These are phyloP conservation scores for Pachycephus smyrnensis DNA, from an alignment of 2,888 invertebrate species.

Conservation along the genomic window DNA sequence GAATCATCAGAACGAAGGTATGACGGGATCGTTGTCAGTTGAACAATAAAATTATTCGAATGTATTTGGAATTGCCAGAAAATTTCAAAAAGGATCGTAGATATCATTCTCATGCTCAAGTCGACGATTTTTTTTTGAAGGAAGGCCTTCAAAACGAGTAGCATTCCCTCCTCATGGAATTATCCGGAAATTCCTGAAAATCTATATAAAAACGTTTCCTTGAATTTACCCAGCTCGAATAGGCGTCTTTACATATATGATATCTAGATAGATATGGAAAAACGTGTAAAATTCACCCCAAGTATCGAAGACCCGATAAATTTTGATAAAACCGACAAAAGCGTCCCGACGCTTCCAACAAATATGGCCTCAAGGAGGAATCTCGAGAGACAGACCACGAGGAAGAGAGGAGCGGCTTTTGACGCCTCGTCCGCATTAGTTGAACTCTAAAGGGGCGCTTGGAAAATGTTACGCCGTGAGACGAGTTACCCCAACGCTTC, in stretches of 20 bases:
- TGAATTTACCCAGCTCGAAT: background rate
- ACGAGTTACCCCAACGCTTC: constrained; percentile 13
- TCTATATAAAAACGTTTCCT: background rate
- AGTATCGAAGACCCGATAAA: background rate
- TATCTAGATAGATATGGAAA: background rate
- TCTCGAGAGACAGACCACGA: background rate
- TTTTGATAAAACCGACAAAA: background rate
- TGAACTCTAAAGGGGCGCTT: constrained; percentile 4
- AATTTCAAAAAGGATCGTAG: constrained; percentile 32
- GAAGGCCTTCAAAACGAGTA: constrained; percentile 29
- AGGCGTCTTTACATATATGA: background rate
- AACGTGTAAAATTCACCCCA: background rate
- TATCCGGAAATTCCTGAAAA: background rate
- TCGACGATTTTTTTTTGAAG: constrained; percentile 1
- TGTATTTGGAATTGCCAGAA: constrained; percentile 40
- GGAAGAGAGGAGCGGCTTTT: constrained; percentile 11
- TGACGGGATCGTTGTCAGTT: constrained; percentile 38
- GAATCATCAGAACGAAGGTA: constrained; percentile 48
- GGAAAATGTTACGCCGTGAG: background rate
- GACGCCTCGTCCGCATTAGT: constrained; percentile 17
- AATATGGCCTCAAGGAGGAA: background rate
- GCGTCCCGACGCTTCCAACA: background rate
- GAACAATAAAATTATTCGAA: constrained; percentile 47
- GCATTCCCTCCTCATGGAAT: constrained; percentile 19
- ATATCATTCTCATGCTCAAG: background rate